phyloP scores from a whole-genome alignment of 2,888 invertebrate genomes.

The Ischnus inquisitorius region DNA sequence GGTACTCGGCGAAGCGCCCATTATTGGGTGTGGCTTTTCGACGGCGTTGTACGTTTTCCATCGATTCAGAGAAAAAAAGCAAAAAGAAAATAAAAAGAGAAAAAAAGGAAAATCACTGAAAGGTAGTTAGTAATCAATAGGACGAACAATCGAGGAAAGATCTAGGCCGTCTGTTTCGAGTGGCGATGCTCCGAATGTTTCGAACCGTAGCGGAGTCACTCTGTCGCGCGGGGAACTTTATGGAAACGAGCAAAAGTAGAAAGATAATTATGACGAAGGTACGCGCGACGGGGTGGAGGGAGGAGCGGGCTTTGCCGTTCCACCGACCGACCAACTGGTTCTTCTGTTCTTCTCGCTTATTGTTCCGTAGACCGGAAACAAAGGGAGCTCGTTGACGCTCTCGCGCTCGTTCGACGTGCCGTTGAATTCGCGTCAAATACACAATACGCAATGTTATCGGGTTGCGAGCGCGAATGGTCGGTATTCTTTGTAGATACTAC shows the following conservation, averaged over 20 bases:
- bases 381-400: constrained; percentile 59
- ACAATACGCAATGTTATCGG: constrained; percentile 1
- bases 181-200: background rate
- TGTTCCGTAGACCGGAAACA: constrained; percentile 66
- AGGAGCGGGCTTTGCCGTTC: constrained; percentile 34
- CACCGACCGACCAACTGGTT: constrained; percentile 56
- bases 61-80: background rate
- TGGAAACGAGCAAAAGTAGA: constrained; percentile 5
- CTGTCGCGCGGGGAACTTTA: constrained; percentile 6
- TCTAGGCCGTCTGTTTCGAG: background rate
- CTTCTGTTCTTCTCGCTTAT: constrained; percentile 49
- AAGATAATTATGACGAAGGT: background rate
- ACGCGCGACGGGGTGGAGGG: background rate
- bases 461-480: constrained; percentile 2
- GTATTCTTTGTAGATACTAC: background rate
- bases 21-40: background rate
- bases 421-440: constrained; percentile 22
- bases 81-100: no score
- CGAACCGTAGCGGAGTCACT: constrained; percentile 16
- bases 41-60: background rate
- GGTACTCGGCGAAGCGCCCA: background rate
- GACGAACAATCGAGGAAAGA: background rate
- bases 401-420: constrained; percentile 47
- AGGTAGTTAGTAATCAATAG: background rate
- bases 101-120: background rate